A percentile compares a stretch with the other conserved stretches of the same genome.
Conservation (phyloP, 1,140 invertebrate genomes). For the Trachymyrmex cornetzi region DNA sequence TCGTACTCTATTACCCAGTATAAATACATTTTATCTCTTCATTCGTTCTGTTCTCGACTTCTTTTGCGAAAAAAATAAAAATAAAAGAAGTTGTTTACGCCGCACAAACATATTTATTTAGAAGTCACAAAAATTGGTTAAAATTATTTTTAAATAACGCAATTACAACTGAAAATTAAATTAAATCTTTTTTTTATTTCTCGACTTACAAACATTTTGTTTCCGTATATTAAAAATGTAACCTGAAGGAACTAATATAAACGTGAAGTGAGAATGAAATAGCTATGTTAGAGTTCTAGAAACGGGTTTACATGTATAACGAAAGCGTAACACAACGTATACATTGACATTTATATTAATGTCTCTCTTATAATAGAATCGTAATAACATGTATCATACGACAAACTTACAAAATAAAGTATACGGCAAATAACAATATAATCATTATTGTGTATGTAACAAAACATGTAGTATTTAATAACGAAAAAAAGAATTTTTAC, state of each 20-base stretch:
- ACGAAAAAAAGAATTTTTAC: constrained; percentile 38
- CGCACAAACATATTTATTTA: constrained; percentile 4
- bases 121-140: constrained; percentile 22
- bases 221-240: not conserved
- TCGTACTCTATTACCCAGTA: constrained; percentile 27
- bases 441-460: constrained; percentile 28
- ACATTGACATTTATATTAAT: constrained; percentile 22
- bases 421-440: constrained; percentile 14
- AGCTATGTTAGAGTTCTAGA: not conserved
- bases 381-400: constrained; percentile 13
- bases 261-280: not conserved
- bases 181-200: not conserved
- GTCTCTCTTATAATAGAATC: constrained; percentile 19
- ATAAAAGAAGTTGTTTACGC: not conserved
- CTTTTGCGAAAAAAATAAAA: not conserved
- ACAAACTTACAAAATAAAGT: constrained; percentile 52
- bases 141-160: constrained; percentile 25
- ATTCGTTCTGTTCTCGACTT: not conserved
- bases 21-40: not conserved
- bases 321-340: constrained; percentile 52
- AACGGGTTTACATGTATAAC: constrained; percentile 38
- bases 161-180: not conserved
- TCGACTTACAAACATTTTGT: not conserved
- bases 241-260: constrained; percentile 7
- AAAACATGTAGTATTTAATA: constrained; percentile 34